Base-by-base conservation (phyloP, 2,797 vertebrate species). In the Hypotaenidia okinawae region DNA sequence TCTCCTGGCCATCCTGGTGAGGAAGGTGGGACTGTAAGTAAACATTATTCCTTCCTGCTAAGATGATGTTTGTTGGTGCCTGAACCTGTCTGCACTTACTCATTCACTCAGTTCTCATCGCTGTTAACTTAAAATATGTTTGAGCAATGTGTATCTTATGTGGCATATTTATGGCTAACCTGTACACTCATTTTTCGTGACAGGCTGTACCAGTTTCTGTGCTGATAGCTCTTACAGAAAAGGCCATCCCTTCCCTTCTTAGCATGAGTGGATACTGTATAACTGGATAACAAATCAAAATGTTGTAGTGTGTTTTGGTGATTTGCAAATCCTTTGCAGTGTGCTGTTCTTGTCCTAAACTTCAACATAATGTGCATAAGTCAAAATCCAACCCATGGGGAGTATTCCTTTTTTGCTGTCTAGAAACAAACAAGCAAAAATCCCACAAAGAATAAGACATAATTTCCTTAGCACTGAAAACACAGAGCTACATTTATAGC, bases 1-100 rank as follows among this genome's bases (percentile, higher is more conserved):
- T 92, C 96, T 83, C 95, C 96, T 23, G 99, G 99, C 5, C 98
- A 98, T 97, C 98, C 98, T 13, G 99, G 99, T 89, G 98, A 99
- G 14, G 98, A 99, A 95, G 99, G 99, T 72, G 87, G 94, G 13
- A 64, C 89, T 63, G 99, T 99, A 96, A 98, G 99, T 98, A 96
- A 75, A 52, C 13, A 19, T 54, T 79, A n/a, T 85, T 35, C 52
- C 68, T 95, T 93, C 30, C 23, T 79, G 25, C 32, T 73, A 3
- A 68, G 19, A 5, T 81, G 25, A 0, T 41, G 13, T 52, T 63
- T 11, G 2, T 45, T 74, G 45, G 4, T 89, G 16, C 21, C 58
- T 82, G 47, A 82, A 23, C 5, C 25, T 82, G 57, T 51, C 52
- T 66, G 27, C 43, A 25, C 3, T 45, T 64, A 80, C 16, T 77